Base-by-base conservation (phyloP, 2,113 vertebrate species). In the Silurus asotus region DNA sequence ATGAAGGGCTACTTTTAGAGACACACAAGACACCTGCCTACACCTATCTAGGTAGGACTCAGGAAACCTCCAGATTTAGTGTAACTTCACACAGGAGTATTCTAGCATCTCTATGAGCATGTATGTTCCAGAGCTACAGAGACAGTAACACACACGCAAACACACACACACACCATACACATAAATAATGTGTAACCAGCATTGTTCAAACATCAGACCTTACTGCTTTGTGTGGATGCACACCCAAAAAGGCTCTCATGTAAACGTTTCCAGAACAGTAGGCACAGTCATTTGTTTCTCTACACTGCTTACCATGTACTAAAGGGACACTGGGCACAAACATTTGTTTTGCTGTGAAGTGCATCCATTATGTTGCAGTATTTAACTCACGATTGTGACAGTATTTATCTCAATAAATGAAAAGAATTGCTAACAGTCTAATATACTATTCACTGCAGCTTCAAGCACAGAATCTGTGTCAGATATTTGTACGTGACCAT, bases 391-490 rank as follows among this genome's bases (percentile, higher is more conserved):
- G 20, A 65, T 75, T 65, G 70, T 87, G 85, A 82, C 67, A 90
- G 90, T 87, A 86, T 86, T 62, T 88, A 90, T 87, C 84, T 55
- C 75, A 76, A 82, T 84, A 61, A 84, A 37, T 83, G 28, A 51
- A 87, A 84, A 76, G n/a, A 81, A 83, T 81, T 91, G 93, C 93
- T 96, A 99, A 96, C 98, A 99, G 96, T 99, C 97, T 92, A 99
- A 93, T 93, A 99, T 99, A 96, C 98, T 99, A 96, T 99, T 99
- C 95, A 99, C 98, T 90, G 98, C 98, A 74, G 98, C 98, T 96
- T 99, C 98, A 88, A 99, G 95, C 94, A 98, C 96, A 84, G 97
- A 98, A 95, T 99, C 98, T 14, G 97, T 97, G 93, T 99, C 97
- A 64, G 95, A 93, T 84, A 88, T 89, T 65, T 94, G 91, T 81